A percentile compares a stretch with the other conserved stretches of the same genome.
These are phyloP conservation scores for Nemoura dubitans DNA, from an alignment of 2,888 invertebrate genomes.

Conservation along the genomic window DNA sequence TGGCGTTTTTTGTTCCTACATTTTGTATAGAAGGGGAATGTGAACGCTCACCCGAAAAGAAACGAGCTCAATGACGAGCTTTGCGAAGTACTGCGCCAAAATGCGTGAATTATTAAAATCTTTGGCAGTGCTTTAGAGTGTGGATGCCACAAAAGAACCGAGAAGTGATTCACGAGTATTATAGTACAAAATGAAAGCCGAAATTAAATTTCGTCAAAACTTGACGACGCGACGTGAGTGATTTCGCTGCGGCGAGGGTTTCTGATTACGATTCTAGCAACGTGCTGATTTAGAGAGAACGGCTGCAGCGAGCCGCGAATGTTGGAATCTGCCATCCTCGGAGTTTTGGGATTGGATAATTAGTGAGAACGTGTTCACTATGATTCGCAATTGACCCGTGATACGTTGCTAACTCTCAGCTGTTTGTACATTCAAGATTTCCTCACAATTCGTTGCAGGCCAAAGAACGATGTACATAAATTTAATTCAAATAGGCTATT, in stretches of 20 bases:
- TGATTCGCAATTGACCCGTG: too few species aligned
- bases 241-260: not conserved
- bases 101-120: not conserved
- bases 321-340: too few species aligned
- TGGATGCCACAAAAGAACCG: not conserved
- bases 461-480: too few species aligned
- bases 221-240: too few species aligned
- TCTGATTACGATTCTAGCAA: not conserved
- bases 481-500: not conserved
- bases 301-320: too few species aligned
- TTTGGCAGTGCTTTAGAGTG: not conserved
- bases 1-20: not conserved
- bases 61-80: not conserved
- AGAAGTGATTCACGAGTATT: not conserved
- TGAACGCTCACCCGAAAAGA: too few species aligned
- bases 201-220: not conserved
- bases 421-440: too few species aligned
- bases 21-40: not conserved
- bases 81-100: not conserved
- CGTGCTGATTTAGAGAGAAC: too few species aligned
- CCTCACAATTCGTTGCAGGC: too few species aligned
- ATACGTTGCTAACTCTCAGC: too few species aligned
- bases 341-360: too few species aligned
- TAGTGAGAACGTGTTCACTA: too few species aligned
- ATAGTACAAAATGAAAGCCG: not conserved